Evolutionary conservation across 2,888 invertebrate genomes (phyloP).

Genomic region (Syritta pipiens): DNA sequence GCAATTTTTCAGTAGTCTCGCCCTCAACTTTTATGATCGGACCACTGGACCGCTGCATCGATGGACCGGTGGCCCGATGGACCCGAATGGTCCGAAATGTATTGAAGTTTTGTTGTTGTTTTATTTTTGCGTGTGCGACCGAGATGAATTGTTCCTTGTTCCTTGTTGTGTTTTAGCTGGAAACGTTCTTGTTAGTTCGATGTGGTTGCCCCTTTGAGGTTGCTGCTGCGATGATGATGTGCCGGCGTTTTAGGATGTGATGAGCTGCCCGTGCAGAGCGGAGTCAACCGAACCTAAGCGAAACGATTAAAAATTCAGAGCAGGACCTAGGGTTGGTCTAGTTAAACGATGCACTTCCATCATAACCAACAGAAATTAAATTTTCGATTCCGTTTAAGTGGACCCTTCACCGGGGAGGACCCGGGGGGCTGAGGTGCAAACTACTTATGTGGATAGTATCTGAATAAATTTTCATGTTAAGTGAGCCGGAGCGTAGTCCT

Average conservation of each 20-base stretch:
- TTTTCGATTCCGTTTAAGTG: constrained; percentile 52
- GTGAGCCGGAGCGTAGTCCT: constrained; percentile 1
- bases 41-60: too few relatives aligned
- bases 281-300: too few relatives aligned
- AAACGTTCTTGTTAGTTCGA: constrained; percentile 55
- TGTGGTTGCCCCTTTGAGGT: constrained; percentile 10
- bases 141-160: constrained; percentile 63
- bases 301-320: constrained; percentile 55
- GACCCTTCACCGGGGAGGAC: constrained; percentile 29
- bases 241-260: constrained; percentile 51
- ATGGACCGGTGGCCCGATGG: not conserved
- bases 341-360: constrained; percentile 66
- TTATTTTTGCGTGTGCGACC: constrained; percentile 2
- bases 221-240: constrained; percentile 55
- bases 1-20: constrained; percentile 69
- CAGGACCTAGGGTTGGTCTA: constrained; percentile 65
- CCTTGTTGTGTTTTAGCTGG: constrained; percentile 51
- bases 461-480: constrained; percentile 48
- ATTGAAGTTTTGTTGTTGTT: constrained; percentile 27
- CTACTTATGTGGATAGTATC: constrained; percentile 41
- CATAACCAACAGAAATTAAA: constrained; percentile 62
- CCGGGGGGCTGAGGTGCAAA: constrained; percentile 59
- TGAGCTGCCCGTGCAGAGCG: constrained; percentile 12
- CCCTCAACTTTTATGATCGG: constrained; percentile 60
- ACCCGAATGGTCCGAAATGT: constrained; percentile 21